phyloP scores from a whole-genome alignment of 2,113 vertebrate species.

The Myotis brandtii region DNA sequence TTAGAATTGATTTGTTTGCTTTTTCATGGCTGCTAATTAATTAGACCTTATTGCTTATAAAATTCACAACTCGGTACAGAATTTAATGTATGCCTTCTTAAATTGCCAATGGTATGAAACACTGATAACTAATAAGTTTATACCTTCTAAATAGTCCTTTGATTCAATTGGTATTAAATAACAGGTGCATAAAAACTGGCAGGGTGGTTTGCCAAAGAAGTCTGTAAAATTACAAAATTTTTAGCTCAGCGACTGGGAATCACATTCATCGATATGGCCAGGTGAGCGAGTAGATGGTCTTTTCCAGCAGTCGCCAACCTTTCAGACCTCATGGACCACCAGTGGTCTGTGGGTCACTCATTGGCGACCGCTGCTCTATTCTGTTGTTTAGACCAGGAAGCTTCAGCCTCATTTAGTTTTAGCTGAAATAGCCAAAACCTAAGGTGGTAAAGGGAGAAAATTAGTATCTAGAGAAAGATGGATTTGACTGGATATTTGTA shows the following conservation, averaged over 20 bases:
- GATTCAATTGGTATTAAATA: conserved; percentile 25
- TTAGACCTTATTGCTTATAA: not conserved
- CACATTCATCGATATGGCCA: not conserved
- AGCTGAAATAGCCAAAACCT: not conserved
- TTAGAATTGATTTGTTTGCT: conserved; percentile 37
- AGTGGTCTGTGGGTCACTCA: too few species aligned
- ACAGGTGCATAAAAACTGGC: not conserved
- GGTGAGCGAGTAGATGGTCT: not conserved
- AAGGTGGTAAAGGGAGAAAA: not conserved
- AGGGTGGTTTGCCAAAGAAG: not conserved
- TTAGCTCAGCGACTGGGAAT: not conserved
- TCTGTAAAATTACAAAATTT: not conserved
- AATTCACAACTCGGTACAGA: conserved; percentile 29
- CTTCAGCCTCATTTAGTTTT: conserved; percentile 33
- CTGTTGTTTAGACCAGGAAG: not conserved
- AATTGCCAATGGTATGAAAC: not conserved
- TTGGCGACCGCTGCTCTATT: not conserved
- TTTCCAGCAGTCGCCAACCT: too few species aligned
- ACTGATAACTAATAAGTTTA: conserved; percentile 18
- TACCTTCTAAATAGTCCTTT: conserved; percentile 33
- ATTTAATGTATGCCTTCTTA: conserved; percentile 26
- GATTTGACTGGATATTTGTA: not conserved
- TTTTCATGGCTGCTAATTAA: conserved; percentile 9
- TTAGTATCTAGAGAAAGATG: not conserved
- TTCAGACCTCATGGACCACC: too few species aligned